Conservation (phyloP, 1,140 invertebrate genomes). For the Cotesia glomerata region DNA sequence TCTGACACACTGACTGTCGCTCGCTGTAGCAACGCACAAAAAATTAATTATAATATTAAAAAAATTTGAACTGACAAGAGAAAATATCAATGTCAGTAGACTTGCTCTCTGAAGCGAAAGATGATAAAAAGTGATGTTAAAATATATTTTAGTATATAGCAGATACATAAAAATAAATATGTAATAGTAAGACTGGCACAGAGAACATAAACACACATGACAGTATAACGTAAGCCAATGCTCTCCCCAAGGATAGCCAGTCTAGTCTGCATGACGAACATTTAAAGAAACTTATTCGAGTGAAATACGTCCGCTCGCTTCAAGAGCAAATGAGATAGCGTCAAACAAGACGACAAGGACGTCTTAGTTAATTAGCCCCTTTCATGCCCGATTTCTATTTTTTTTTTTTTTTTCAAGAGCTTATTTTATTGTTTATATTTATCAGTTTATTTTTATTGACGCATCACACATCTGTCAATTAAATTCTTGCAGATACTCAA, state of each 20-base stretch:
- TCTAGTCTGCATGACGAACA: slow-evolving; percentile 18
- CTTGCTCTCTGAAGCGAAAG: background rate
- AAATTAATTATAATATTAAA: background rate
- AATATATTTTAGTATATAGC: background rate
- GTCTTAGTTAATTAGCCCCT: background rate
- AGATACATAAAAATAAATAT: background rate
- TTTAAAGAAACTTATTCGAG: slow-evolving; percentile 17
- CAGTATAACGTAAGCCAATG: slow-evolving; percentile 41
- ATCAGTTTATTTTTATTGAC: too few relatives aligned
- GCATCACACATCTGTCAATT: too few relatives aligned
- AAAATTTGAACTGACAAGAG: background rate
- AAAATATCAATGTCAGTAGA: background rate
- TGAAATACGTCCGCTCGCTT: background rate
- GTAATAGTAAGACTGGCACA: background rate
- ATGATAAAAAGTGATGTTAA: background rate
- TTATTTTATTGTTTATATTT: too few relatives aligned
- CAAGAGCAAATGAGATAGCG: slow-evolving; percentile 31
- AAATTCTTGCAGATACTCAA: too few relatives aligned
- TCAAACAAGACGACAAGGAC: slow-evolving; percentile 21
- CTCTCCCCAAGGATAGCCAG: slow-evolving; percentile 52
- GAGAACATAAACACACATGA: background rate
- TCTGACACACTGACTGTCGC: too few relatives aligned
- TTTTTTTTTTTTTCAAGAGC: too few relatives aligned
- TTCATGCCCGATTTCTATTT: background rate
- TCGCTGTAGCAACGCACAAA: background rate